These are phyloP conservation scores for Sebastiscus tertius DNA, from an alignment of 2,797 vertebrate genomes.

Conservation along the genomic window DNA sequence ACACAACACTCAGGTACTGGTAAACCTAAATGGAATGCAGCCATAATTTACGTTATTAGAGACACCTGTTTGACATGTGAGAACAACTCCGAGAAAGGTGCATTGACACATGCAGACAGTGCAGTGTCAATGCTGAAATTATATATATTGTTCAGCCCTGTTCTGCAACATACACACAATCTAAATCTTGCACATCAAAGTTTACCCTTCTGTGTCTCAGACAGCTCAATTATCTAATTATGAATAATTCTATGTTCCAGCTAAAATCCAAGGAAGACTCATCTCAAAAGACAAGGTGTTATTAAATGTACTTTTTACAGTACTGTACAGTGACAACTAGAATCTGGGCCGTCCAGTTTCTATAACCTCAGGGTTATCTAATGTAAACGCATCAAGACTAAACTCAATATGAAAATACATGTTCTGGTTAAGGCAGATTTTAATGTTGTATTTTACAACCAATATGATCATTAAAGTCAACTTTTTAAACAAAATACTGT, in stretches of 20 bases:
- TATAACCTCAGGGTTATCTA: neutral
- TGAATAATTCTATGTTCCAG: neutral
- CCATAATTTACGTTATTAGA: neutral
- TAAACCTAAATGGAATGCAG: neutral
- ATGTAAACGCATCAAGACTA: neutral
- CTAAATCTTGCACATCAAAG: neutral
- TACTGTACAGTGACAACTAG: neutral
- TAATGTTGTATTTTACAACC: neutral
- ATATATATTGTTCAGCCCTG: neutral
- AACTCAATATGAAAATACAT: neutral
- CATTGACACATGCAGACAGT: neutral
- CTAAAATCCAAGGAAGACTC: neutral
- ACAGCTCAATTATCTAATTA: neutral
- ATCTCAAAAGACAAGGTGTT: neutral
- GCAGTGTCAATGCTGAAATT: neutral
- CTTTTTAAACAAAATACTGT: constrained; percentile 26
- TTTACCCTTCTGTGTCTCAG: neutral
- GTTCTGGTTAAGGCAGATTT: neutral
- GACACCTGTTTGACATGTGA: neutral
- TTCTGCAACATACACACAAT: neutral
- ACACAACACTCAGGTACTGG: neutral
- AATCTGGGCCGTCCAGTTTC: constrained; percentile 27
- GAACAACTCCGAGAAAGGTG: neutral
- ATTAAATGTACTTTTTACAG: neutral
- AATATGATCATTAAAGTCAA: constrained; percentile 26